Conservation (phyloP, 2,888 invertebrate species). For the Elmis aenea region DNA sequence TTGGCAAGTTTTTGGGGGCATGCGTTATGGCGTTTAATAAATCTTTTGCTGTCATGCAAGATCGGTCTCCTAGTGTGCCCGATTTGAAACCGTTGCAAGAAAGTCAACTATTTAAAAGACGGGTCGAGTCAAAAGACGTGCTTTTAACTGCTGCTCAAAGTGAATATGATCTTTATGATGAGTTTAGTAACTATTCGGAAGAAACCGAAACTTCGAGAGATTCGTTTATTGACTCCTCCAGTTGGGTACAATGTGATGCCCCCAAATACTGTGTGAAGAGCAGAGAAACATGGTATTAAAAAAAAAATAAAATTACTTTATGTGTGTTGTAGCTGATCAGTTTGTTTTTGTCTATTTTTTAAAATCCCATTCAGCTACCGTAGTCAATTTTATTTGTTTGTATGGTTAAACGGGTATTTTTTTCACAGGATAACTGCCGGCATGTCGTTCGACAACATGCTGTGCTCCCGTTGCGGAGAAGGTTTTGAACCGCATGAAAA, state of each 20-base stretch:
- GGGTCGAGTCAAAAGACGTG: slow-evolving; percentile 34
- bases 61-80: slow-evolving; percentile 38
- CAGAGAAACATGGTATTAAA: too few relatives aligned
- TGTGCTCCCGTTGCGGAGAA: slow-evolving; percentile 92
- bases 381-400: slow-evolving; percentile 7
- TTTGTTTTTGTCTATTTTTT: slow-evolving; percentile 1
- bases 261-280: slow-evolving; percentile 3
- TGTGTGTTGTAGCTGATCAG: slow-evolving; percentile 1
- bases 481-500: slow-evolving; percentile 96
- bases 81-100: slow-evolving; percentile 29
- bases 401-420: too few relatives aligned
- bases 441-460: slow-evolving; percentile 89
- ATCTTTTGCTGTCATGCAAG: too few relatives aligned
- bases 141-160: too few relatives aligned
- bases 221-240: slow-evolving; percentile 5
- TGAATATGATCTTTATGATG: slow-evolving; percentile 32
- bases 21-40: too few relatives aligned
- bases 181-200: slow-evolving; percentile 20
- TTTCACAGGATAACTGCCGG: slow-evolving; percentile 48
- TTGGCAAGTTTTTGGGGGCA: too few relatives aligned
- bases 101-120: slow-evolving; percentile 35
- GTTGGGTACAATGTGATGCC: slow-evolving; percentile 6
- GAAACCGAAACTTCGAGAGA: slow-evolving; percentile 5
- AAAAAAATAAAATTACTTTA: slow-evolving; percentile 4
- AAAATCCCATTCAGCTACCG: background rate